Percentiles rank a stretch among this genome's conserved stretches.
Conservation (phyloP, 2,113 vertebrate species). For the Poeciliopsis turrubarensis region DNA sequence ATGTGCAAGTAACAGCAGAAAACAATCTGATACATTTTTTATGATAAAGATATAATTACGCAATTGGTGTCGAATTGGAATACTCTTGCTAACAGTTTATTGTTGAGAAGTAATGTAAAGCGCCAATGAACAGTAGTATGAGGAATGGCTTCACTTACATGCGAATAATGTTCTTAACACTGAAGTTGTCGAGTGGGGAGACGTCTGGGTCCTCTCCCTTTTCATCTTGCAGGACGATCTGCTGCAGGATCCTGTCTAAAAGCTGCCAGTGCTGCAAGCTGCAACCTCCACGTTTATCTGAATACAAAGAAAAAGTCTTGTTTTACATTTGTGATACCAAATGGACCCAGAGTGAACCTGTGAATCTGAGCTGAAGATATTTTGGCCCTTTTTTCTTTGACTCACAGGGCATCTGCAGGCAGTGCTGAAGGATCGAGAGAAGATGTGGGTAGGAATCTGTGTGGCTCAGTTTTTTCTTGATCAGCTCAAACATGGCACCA, state of each 20-base stretch:
- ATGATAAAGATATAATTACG: too few relatives aligned
- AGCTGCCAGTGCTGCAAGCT: constrained; percentile 95
- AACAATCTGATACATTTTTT: too few relatives aligned
- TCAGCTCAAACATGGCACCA: constrained; percentile 94
- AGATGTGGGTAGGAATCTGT: constrained; percentile 96
- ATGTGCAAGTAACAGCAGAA: too few relatives aligned
- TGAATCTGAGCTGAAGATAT: too few relatives aligned
- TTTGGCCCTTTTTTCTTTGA: constrained; percentile 18
- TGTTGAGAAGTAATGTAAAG: not conserved
- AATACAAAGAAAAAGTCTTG: not conserved
- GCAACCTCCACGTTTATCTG: constrained; percentile 90
- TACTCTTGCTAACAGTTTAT: not conserved
- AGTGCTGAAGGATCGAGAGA: constrained; percentile 95
- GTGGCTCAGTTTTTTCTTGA: constrained; percentile 94
- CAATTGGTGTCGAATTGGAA: not conserved
- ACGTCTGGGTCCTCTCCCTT: constrained; percentile 91
- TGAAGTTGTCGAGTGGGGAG: constrained; percentile 94
- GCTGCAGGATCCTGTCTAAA: constrained; percentile 94
- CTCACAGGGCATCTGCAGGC: constrained; percentile 96
- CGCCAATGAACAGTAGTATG: not conserved
- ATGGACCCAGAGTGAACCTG: not conserved
- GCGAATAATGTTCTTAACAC: constrained; percentile 94
- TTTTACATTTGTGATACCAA: not conserved
- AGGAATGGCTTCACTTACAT: constrained; percentile 83
- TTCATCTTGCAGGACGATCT: constrained; percentile 95